phyloP scores from a whole-genome alignment of 2,113 vertebrate genomes.

The Mustela nigripes region DNA sequence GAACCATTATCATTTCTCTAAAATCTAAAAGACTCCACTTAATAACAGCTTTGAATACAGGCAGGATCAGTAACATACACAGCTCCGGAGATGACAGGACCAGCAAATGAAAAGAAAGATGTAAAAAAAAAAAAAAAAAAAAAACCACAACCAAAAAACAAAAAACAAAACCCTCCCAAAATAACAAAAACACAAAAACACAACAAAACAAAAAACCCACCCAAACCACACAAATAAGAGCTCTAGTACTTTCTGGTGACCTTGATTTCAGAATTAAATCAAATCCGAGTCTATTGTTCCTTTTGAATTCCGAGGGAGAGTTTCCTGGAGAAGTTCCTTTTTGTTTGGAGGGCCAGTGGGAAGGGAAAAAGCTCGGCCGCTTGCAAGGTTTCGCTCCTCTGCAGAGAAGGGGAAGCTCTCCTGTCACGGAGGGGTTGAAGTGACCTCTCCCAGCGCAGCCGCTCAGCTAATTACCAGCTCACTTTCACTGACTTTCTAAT shows the following conservation, averaged over 20 bases:
- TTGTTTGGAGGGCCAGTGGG: conserved; percentile 67
- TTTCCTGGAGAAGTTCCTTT: conserved; percentile 86
- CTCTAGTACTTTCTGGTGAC: conserved; percentile 89
- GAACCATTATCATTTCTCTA: conserved; percentile 95
- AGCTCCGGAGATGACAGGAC: conserved; percentile 90
- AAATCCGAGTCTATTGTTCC: conserved; percentile 84
- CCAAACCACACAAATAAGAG: conserved; percentile 87
- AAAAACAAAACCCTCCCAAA: neutral
- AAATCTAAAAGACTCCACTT: conserved; percentile 94
- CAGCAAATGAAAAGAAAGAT: conserved; percentile 91
- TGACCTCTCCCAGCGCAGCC: conserved; percentile 50
- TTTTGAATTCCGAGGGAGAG: conserved; percentile 81
- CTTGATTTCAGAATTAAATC: conserved; percentile 92
- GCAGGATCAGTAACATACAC: conserved; percentile 91
- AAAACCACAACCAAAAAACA: neutral
- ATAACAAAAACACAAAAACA: conserved; percentile 61
- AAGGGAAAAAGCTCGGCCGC: conserved; percentile 59
- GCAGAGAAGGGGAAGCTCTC: conserved; percentile 43
- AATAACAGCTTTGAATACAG: conserved; percentile 95
- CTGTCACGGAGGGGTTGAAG: neutral
- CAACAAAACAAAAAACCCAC: neutral
- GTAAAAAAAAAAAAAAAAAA: conserved; percentile 71
- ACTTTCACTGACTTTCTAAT: conserved; percentile 18
- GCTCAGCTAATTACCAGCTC: conserved; percentile 77
- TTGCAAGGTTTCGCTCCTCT: conserved; percentile 67